Evolutionary conservation across 2,888 invertebrate species (phyloP).

Genomic region (Herminia tarsipennalis): DNA sequence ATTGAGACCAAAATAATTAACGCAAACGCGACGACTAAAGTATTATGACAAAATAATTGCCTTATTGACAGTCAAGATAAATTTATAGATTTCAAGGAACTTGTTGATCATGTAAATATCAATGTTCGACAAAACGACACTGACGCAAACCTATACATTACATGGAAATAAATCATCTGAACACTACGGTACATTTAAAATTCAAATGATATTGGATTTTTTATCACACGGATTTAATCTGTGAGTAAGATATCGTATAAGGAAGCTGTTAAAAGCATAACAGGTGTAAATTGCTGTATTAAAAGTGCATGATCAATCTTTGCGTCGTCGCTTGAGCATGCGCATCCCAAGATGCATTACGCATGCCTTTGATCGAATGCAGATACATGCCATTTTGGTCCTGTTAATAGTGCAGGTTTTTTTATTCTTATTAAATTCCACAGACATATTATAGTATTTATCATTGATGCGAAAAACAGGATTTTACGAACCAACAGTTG

Average conservation of each 20-base stretch:
- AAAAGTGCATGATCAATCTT: conserved; percentile 66
- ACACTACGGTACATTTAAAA: conserved; percentile 25
- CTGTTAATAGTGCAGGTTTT: no score
- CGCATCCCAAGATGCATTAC: conserved; percentile 43
- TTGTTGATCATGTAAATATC: no score
- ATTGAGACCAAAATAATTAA: no score
- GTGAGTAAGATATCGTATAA: conserved; percentile 51
- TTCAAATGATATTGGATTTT: conserved; percentile 44
- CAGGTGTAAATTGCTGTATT: conserved; percentile 79
- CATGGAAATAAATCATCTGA: conserved; percentile 26
- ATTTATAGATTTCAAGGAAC: conserved; percentile 23
- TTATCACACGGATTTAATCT: conserved; percentile 52
- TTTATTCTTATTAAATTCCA: no score
- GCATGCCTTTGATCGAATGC: conserved; percentile 41
- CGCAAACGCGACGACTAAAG: no score
- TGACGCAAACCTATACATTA: conserved; percentile 9
- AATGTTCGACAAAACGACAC: background rate
- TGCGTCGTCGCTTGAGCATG: conserved; percentile 39
- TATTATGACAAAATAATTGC: background rate
- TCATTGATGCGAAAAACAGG: no score
- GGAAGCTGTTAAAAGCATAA: conserved; percentile 61
- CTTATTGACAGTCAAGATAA: background rate
- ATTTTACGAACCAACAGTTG: no score
- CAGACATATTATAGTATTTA: no score
- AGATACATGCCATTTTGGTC: background rate